Base-by-base conservation (phyloP, 2,888 invertebrate genomes). In the Chalcis sispes region DNA sequence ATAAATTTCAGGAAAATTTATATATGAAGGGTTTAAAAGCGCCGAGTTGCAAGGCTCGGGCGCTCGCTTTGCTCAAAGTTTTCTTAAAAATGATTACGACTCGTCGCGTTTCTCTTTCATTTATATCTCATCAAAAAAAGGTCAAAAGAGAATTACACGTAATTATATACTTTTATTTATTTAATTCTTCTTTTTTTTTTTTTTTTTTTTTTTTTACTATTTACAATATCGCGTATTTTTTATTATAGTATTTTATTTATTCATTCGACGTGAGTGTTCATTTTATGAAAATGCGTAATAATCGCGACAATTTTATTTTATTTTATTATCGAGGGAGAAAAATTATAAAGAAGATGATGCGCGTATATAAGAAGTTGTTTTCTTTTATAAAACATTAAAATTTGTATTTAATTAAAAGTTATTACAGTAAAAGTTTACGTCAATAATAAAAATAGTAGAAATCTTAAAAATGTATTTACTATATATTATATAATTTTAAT, bases 31-130 rank as follows among this genome's bases (percentile, higher is more conserved):
- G 42, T 10, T 36, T 23, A 23, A n/a, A 4, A 25, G 13, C 29
- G 62, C 46, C n/a, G n/a, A n/a, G n/a, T n/a, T n/a, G n/a, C n/a
- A n/a, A n/a, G n/a, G n/a, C n/a, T n/a, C n/a, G n/a, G n/a, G n/a
- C n/a, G n/a, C n/a, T n/a, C n/a, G n/a, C n/a, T n/a, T n/a, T 46
- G 20, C 40, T 61, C 62, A 62, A 71, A 71, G 71, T 54, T 61
- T 42, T 42, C 1, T 71, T 52, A 46, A 54, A 64, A 64, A 72
- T 3, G 29, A 64, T 40, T n/a, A n/a, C n/a, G n/a, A 46, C 20
- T 50, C 13, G 23, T 25, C 20, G 13, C 18, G 20, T 27, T 2
- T 13, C 10, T 72, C 13, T 71, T 18, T 27, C 52, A 29, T 13
- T 52, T 42, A n/a, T 59, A 5, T 46, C 27, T 40, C 59, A 27